Conservation (phyloP, 2,888 invertebrate genomes). For the Apodemia duryi region DNA sequence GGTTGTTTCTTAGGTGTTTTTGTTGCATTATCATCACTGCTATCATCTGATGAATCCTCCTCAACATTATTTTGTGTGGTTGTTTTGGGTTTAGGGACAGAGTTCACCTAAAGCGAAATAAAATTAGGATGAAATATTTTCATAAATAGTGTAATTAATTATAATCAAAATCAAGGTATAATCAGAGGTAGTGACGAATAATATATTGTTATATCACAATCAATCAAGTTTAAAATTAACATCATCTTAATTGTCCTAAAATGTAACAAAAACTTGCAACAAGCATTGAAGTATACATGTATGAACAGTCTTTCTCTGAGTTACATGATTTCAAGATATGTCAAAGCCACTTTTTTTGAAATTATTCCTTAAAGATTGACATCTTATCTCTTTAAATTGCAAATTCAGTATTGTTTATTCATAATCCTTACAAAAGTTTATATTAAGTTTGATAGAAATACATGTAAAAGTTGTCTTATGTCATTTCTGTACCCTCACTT, state of each 20-base stretch:
- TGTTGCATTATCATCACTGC: constrained; percentile 52
- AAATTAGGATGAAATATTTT: neutral
- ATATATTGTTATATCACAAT: constrained; percentile 42
- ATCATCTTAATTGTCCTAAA: constrained; percentile 43
- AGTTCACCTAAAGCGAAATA: constrained; percentile 30
- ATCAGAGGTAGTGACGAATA: constrained; percentile 72
- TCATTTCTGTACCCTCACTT: too few relatives aligned
- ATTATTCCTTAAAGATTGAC: too few relatives aligned
- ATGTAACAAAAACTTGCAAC: too few relatives aligned
- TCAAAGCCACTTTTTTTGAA: too few relatives aligned
- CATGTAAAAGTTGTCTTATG: too few relatives aligned
- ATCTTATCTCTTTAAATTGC: too few relatives aligned
- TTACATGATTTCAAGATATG: too few relatives aligned
- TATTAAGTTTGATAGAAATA: too few relatives aligned
- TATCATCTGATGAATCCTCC: constrained; percentile 51
- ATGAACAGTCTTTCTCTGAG: too few relatives aligned
- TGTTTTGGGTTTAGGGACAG: constrained; percentile 39
- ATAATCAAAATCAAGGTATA: neutral
- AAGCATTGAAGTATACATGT: too few relatives aligned
- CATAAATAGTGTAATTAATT: neutral
- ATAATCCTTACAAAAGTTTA: too few relatives aligned
- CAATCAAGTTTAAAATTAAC: constrained; percentile 42
- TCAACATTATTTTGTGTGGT: constrained; percentile 42
- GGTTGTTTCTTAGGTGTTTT: constrained; percentile 39
- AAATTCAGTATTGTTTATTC: too few relatives aligned